Evolutionary conservation across 2,888 invertebrate genomes (phyloP).

Genomic region (Dolomedes plantarius): DNA sequence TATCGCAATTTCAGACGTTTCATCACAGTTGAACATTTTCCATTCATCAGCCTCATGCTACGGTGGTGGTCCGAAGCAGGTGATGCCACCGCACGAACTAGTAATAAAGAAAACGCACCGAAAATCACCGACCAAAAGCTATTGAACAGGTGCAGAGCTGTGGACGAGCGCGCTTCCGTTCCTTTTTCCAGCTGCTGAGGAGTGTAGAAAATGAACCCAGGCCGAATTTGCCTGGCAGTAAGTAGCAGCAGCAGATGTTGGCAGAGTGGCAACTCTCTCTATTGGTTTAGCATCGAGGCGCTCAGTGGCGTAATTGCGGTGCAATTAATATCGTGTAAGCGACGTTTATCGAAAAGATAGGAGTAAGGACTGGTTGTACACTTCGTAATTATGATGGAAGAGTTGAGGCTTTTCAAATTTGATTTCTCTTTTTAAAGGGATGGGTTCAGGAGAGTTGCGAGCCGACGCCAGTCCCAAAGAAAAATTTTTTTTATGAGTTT

Average conservation of each 20-base stretch:
- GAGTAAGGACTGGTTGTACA: neutral
- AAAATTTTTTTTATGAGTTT: no score
- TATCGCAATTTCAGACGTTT: no score
- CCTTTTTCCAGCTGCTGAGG: neutral
- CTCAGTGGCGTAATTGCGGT: neutral
- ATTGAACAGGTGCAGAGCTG: neutral
- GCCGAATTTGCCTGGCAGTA: no score
- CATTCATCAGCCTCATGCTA: no score
- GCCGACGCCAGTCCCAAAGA: no score
- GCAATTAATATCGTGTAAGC: neutral
- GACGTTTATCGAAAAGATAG: neutral
- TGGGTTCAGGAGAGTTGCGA: no score
- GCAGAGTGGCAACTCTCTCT: neutral
- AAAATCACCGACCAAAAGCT: no score
- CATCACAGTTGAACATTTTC: no score
- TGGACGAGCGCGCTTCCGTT: neutral
- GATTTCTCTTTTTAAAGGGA: no score
- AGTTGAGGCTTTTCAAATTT: neutral
- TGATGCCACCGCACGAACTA: neutral
- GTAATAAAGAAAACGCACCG: neutral
- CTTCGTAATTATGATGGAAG: neutral
- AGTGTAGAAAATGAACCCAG: neutral
- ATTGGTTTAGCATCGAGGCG: neutral
- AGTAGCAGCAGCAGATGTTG: neutral
- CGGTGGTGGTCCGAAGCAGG: neutral